Conservation (phyloP, 2,113 vertebrate species). For the Ia io region DNA sequence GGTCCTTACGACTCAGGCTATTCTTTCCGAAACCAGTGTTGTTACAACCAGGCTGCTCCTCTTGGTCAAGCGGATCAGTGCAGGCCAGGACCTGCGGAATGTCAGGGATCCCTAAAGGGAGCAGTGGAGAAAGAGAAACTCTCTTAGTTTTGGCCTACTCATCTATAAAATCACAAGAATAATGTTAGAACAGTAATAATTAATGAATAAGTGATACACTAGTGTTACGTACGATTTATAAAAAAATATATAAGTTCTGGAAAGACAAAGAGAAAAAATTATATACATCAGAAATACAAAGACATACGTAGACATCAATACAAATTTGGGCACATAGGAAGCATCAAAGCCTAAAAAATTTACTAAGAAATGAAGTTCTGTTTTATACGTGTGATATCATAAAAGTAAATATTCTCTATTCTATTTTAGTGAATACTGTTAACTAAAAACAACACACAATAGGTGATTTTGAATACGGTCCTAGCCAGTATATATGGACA, state of each 20-base stretch:
- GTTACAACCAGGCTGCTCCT: neutral
- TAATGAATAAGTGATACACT: neutral
- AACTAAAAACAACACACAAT: neutral
- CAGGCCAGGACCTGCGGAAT: neutral
- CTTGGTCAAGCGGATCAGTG: neutral
- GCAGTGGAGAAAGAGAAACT: neutral
- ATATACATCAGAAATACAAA: neutral
- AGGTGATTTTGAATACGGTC: neutral
- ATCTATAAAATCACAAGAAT: neutral
- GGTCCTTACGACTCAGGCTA: neutral
- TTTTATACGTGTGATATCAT: neutral
- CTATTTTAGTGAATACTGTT: neutral
- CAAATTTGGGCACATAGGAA: neutral
- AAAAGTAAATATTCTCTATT: neutral
- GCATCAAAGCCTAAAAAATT: neutral
- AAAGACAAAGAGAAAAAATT: neutral
- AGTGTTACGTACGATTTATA: neutral
- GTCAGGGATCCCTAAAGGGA: constrained; percentile 16
- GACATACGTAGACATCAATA: neutral
- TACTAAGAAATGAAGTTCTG: neutral
- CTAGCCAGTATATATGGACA: neutral
- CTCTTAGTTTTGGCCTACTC: too few species aligned
- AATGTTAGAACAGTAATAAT: neutral
- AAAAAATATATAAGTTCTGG: neutral
- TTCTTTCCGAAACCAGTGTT: neutral